phyloP scores from a whole-genome alignment of 2,888 invertebrate species.

The Dascillus cervinus region DNA sequence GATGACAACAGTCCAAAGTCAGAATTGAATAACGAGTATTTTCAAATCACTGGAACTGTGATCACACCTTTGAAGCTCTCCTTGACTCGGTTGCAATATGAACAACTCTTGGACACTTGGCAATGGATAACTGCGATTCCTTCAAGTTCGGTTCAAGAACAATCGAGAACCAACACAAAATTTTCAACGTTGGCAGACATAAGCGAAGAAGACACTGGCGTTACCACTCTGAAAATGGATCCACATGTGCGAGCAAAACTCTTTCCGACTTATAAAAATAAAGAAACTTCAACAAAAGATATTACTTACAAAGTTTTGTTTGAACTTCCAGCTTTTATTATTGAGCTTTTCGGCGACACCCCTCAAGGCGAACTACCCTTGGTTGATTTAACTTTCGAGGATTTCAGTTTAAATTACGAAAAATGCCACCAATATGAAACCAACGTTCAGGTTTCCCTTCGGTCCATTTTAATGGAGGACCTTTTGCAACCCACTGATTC shows the following conservation, averaged over 20 bases:
- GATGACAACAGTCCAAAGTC: constrained; percentile 19
- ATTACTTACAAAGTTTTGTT: constrained; percentile 47
- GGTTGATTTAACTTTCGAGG: constrained; percentile 78
- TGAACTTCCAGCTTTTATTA: constrained; percentile 65
- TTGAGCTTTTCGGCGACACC: constrained; percentile 66
- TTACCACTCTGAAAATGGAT: constrained; percentile 52
- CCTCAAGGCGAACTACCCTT: constrained; percentile 65
- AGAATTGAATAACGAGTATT: constrained; percentile 15
- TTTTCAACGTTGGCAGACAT: constrained; percentile 34
- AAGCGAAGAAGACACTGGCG: constrained; percentile 43
- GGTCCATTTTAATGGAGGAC: constrained; percentile 87
- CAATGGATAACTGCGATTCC: constrained; percentile 38
- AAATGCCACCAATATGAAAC: constrained; percentile 62
- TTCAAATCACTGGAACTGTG: constrained; percentile 61
- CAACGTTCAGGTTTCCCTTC: constrained; percentile 68
- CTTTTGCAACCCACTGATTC: constrained; percentile 70
- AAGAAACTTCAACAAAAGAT: constrained; percentile 8
- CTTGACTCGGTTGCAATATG: constrained; percentile 79
- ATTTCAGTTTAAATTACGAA: constrained; percentile 71
- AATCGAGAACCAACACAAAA: constrained; percentile 22
- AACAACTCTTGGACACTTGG: constrained; percentile 74
- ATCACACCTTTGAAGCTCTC: constrained; percentile 81
- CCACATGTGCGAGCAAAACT: constrained; percentile 55
- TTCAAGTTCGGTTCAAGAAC: constrained; percentile 33
- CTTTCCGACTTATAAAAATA: constrained; percentile 29